Conservation (phyloP, 2,113 vertebrate genomes). For the Etheostoma cragini region DNA sequence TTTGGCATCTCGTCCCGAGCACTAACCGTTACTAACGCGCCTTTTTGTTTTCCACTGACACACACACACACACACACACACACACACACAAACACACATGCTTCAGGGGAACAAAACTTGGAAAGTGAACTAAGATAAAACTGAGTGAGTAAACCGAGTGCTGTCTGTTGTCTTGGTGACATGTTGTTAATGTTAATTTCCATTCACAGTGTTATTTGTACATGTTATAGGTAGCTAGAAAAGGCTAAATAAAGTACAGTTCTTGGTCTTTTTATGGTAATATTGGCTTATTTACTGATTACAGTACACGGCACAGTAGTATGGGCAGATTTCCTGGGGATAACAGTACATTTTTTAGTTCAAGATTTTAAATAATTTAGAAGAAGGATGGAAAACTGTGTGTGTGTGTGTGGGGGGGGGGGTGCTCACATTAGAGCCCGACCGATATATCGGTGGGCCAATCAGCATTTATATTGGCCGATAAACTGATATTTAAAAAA, state of each 20-base stretch:
- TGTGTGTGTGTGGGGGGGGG: too few relatives aligned
- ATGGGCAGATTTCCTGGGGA: neutral
- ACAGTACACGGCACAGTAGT: neutral
- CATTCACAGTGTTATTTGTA: neutral
- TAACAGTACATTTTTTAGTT: too few relatives aligned
- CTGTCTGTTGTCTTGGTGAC: neutral
- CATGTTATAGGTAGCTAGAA: neutral
- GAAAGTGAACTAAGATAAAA: neutral
- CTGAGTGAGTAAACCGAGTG: neutral
- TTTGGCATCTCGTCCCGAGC: constrained; percentile 8
- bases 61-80: constrained; percentile 3
- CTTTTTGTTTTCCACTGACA: constrained; percentile 27
- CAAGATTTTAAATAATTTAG: neutral
- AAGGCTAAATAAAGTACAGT: neutral
- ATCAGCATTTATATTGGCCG: too few relatives aligned
- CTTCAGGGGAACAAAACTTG: neutral
- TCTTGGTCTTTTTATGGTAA: neutral
- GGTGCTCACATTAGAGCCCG: too few relatives aligned
- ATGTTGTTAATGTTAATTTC: neutral
- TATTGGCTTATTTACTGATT: neutral
- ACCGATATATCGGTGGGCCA: too few relatives aligned
- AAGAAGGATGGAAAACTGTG: neutral
- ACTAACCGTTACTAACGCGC: neutral
- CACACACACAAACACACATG: neutral
- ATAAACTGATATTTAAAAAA: too few relatives aligned